Evolutionary conservation across 2,888 invertebrate genomes (phyloP), one percentile per base, ranked within the genome.

Genomic region (Oscheius sp.): DNA sequence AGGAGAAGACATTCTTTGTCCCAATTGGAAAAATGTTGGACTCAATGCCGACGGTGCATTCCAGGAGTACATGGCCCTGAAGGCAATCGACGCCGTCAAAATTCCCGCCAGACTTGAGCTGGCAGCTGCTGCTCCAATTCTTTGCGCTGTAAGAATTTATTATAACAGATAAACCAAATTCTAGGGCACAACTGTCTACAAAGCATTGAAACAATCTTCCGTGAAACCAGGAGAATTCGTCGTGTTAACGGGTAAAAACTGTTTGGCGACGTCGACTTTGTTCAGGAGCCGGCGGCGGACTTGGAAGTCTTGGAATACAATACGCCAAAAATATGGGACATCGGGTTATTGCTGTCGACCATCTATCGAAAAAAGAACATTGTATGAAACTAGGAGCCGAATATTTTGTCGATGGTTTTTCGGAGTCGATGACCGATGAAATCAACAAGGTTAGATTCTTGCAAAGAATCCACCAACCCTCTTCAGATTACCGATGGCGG

Each of bases 261-360:
- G n/a, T n/a, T n/a, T n/a, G n/a, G n/a, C n/a, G n/a, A n/a, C n/a
- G n/a, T n/a, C n/a, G n/a, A n/a, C n/a, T n/a, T n/a, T 69, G 82
- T 23, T 78, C 76, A 35, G 82, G 82, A 63, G 82, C 82, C 35
- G 82, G 78, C 43, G 82, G 82, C 58, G 82, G 82, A 56, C 76
- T 82, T 21, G 82, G 82, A 49, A 75, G 78, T 12, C 59, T 82
- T 25, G 77, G 71, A 41, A 79, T 82, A 43, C 82, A 82, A 61
- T 82, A 81, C 53, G 82, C 82, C 1, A 72, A 73, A 41, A 81
- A 80, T 27, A 82, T 82, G 82, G 82, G 81, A 53, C 71, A 80
- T 66, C 52, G 79, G 64, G 76, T 78, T 7, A 55, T 82, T n/a
- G 82, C 82, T 12, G 80, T 82, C 59, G 81, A 82, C 69, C 71